Evolutionary conservation across 2,888 invertebrate genomes (phyloP).

Genomic region (Lycaena phlaeas): DNA sequence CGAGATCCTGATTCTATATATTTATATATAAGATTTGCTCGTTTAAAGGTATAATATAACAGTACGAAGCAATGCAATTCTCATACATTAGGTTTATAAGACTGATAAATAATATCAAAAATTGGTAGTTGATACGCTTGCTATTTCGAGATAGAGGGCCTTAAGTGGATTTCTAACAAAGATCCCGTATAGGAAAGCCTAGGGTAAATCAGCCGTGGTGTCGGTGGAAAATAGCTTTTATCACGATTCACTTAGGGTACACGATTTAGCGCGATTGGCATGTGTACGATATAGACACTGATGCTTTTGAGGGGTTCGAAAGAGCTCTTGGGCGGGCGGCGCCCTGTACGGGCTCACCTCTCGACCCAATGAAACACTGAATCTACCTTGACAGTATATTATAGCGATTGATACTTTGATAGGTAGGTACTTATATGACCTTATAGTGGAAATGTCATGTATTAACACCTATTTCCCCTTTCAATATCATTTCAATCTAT

Average conservation of each 20-base stretch:
- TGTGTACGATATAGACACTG: slow-evolving; percentile 3
- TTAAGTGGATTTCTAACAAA: slow-evolving; percentile 9
- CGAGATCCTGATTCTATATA: too few species aligned
- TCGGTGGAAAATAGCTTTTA: slow-evolving; percentile 2
- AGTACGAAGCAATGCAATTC: too few species aligned
- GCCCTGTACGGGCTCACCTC: slow-evolving; percentile 33
- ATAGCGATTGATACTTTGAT: slow-evolving; percentile 7
- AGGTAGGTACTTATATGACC: neutral
- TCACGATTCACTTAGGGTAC: slow-evolving; percentile 1
- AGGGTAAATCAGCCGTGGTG: slow-evolving; percentile 2
- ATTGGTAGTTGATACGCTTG: neutral
- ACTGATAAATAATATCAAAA: neutral
- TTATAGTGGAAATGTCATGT: too few species aligned
- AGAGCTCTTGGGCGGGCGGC: slow-evolving; percentile 47
- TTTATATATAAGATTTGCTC: too few species aligned
- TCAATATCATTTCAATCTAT: too few species aligned
- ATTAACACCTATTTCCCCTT: too few species aligned
- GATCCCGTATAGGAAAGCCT: slow-evolving; percentile 3
- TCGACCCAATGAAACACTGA: slow-evolving; percentile 45
- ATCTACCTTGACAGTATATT: slow-evolving; percentile 7
- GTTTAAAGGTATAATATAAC: too few species aligned
- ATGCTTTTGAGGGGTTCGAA: slow-evolving; percentile 36
- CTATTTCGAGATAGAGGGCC: slow-evolving; percentile 5
- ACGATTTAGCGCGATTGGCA: too few species aligned
- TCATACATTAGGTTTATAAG: neutral